Evolutionary conservation across 2,888 invertebrate species (phyloP).

Genomic region (Zele albiditarsus): DNA sequence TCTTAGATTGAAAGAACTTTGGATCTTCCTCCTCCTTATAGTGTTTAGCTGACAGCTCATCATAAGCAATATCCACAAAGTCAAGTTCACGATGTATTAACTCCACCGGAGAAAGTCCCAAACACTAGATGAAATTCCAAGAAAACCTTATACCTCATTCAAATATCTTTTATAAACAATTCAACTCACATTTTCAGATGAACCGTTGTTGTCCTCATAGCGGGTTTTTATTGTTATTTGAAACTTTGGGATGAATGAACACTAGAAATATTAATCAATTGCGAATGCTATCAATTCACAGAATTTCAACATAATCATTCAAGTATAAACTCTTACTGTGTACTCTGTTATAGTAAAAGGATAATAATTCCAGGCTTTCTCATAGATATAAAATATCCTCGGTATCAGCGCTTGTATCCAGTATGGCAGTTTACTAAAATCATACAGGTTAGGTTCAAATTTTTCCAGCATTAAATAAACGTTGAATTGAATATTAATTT

Average conservation of each 20-base stretch:
- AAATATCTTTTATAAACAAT: conserved; percentile 17
- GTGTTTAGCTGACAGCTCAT: conserved; percentile 88
- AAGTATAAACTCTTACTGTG: conserved; percentile 77
- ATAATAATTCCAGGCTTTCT: conserved; percentile 97
- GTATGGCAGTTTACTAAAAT: conserved; percentile 87
- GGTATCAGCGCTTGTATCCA: conserved; percentile 93
- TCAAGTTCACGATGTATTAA: conserved; percentile 84
- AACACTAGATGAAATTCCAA: conserved; percentile 78
- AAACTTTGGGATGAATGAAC: conserved; percentile 92
- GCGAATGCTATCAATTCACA: conserved; percentile 24
- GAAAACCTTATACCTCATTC: conserved; percentile 24
- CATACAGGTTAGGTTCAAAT: conserved; percentile 44
- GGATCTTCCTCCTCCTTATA: conserved; percentile 94
- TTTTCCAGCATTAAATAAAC: conserved; percentile 26
- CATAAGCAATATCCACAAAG: conserved; percentile 89
- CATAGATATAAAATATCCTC: conserved; percentile 92
- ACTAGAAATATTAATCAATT: conserved; percentile 76
- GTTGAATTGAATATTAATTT: not conserved
- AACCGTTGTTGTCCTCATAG: conserved; percentile 92
- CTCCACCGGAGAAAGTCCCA: conserved; percentile 83
- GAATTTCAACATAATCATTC: conserved; percentile 33
- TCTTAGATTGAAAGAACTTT: conserved; percentile 86
- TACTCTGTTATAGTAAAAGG: conserved; percentile 92
- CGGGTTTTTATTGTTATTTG: conserved; percentile 89
- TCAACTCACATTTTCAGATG: conserved; percentile 87